Evolutionary conservation across 2,888 invertebrate species (phyloP).

Genomic region (Acanthococcus lagerstroemiae): DNA sequence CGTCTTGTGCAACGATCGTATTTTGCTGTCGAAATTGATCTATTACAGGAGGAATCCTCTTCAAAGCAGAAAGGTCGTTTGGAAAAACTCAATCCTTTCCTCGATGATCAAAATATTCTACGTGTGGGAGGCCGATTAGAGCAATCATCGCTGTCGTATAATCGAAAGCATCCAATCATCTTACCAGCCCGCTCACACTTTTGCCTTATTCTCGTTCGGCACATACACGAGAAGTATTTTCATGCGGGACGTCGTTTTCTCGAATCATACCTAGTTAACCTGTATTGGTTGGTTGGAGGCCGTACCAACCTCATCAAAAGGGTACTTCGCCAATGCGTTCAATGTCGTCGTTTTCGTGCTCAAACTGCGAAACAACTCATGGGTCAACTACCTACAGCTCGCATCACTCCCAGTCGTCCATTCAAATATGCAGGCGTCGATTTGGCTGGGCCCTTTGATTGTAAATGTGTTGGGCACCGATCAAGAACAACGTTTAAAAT

Average conservation of each 20-base stretch:
- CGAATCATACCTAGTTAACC: background rate
- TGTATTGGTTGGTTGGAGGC: background rate
- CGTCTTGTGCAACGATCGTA: no score
- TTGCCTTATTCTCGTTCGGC: background rate
- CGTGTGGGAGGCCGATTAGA: no score
- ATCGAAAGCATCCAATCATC: background rate
- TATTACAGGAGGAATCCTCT: no score
- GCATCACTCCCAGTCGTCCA: conserved; percentile 3
- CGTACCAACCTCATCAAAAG: background rate
- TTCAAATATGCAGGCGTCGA: conserved; percentile 15
- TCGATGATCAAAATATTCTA: no score
- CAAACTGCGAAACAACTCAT: background rate
- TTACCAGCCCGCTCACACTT: background rate
- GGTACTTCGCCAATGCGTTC: background rate
- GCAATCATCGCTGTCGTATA: no score
- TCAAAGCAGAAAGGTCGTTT: no score
- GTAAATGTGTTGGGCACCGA: conserved; percentile 1
- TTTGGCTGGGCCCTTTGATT: conserved; percentile 6
- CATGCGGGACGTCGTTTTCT: no score
- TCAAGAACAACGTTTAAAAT: conserved; percentile 34
- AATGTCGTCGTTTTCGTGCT: background rate
- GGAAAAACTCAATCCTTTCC: no score
- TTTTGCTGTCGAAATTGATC: no score
- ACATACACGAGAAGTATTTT: background rate
- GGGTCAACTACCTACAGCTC: conserved; percentile 10